phyloP scores from a whole-genome alignment of 2,888 invertebrate species.

The Helicoverpa assulta region DNA sequence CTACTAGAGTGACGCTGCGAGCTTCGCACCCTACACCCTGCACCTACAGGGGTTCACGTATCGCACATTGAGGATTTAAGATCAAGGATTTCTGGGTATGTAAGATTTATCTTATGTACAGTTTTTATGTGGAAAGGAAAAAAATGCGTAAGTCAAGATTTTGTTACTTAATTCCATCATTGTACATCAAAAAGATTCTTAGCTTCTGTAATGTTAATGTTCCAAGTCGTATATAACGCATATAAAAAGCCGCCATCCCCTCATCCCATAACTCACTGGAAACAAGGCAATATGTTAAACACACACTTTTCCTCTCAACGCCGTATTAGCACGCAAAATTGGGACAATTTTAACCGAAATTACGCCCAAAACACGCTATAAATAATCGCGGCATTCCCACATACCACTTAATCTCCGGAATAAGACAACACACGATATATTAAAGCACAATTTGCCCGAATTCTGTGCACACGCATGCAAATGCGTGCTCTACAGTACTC shows the following conservation, averaged over 20 bases:
- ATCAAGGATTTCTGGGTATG: too few relatives aligned
- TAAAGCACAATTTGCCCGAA: slow-evolving; percentile 63
- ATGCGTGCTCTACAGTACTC: slow-evolving; percentile 63
- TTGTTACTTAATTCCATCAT: too few relatives aligned
- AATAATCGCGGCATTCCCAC: slow-evolving; percentile 68
- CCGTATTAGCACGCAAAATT: slow-evolving; percentile 23
- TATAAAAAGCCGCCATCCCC: background rate
- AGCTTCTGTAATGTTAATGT: background rate
- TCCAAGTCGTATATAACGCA: background rate
- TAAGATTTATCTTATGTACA: background rate
- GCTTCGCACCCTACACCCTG: background rate
- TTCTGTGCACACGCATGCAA: slow-evolving; percentile 61
- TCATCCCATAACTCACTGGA: slow-evolving; percentile 1
- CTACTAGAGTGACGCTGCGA: slow-evolving; percentile 15
- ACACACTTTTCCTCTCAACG: slow-evolving; percentile 7
- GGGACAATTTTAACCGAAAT: slow-evolving; percentile 52
- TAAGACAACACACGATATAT: slow-evolving; percentile 73
- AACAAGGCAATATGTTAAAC: slow-evolving; percentile 17
- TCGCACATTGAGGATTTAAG: background rate
- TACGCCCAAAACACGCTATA: slow-evolving; percentile 62
- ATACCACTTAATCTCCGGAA: slow-evolving; percentile 72
- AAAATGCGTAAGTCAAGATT: too few relatives aligned
- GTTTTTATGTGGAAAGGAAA: too few relatives aligned
- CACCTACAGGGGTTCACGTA: slow-evolving; percentile 8
- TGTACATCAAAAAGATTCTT: too few relatives aligned